Conservation (phyloP, 2,797 vertebrate species). For the Tenualosa thibaudeaui region DNA sequence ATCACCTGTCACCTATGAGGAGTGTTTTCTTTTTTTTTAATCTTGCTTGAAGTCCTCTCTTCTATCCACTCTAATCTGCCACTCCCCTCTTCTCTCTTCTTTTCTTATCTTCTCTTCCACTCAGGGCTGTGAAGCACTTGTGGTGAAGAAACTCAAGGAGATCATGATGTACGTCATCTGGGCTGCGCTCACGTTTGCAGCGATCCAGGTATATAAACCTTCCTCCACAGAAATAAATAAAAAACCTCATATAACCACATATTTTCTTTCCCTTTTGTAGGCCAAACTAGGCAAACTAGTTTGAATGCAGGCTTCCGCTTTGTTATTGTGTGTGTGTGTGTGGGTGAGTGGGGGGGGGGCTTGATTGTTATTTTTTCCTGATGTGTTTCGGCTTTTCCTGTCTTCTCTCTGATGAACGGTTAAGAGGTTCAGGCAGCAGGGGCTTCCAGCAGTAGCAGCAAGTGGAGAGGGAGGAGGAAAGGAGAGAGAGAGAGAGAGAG, state of each 20-base stretch:
- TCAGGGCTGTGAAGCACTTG: conserved; percentile 91
- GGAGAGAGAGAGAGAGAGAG: neutral
- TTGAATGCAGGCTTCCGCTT: neutral
- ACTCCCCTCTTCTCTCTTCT: conserved; percentile 41
- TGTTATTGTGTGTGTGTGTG: neutral
- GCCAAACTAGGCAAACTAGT: neutral
- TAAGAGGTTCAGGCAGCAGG: neutral
- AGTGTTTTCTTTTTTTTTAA: neutral
- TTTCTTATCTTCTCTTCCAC: conserved; percentile 49
- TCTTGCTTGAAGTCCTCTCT: neutral
- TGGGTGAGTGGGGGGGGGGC: neutral
- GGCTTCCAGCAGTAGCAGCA: neutral
- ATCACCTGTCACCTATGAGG: neutral
- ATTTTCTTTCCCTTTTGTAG: neutral
- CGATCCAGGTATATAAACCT: conserved; percentile 83
- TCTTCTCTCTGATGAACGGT: neutral
- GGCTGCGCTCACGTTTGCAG: conserved; percentile 90
- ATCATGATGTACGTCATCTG: conserved; percentile 99
- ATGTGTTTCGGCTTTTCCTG: conserved; percentile 4
- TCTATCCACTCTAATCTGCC: neutral
- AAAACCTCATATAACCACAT: neutral
- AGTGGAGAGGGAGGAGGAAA: neutral
- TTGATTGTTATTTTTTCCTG: neutral
- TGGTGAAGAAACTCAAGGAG: conserved; percentile 93
- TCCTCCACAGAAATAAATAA: neutral